Base-by-base conservation (phyloP, 2,113 vertebrate species). In the Dromaius novaehollandiae region DNA sequence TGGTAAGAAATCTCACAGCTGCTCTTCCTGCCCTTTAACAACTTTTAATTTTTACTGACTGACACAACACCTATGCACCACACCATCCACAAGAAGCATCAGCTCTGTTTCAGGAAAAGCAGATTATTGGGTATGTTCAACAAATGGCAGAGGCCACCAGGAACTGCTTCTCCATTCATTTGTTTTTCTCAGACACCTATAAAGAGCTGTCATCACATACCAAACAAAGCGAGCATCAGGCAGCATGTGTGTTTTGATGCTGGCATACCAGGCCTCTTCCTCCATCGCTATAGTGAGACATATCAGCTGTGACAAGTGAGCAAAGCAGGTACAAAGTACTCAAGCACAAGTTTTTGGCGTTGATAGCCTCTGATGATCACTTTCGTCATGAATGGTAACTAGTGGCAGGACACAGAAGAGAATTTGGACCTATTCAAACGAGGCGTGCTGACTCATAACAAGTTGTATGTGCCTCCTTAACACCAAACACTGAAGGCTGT, bases 1-100 rank as follows among this genome's bases (percentile, higher is more conserved):
- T 81, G 93, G 82, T 56, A 94, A 89, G 90, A 96, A 95, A 86
- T 97, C 95, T 97, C 97, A 98, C 94, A 97, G 97, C 68, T 60
- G 89, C 92, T 97, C 86, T 90, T 96, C 80, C 79, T 95, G 87
- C 93, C 96, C 91, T 95, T 85, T 86, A 96, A 96, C 95, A 94
- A 95, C 93, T 91, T 93, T 92, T 89, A 89, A 93, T 96, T 96
- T 96, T 88, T 95, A 84, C 58, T 96, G 93, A 94, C 75, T 96
- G 96, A 94, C 94, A 96, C 4, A 7, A 92, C 95, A 96, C 96
- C 91, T 94, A 96, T 88, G 38, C 36, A 0, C 74, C 79, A 69
- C 89, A 91, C 93, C 93, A 93, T 74, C 89, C 42, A n/a, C 68
- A 75, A 94, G 93, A 85, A 80, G 92, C 83, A 97, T 80, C 95